Conservation (phyloP, 2,888 invertebrate genomes). For the Seladonia tumulorum region DNA sequence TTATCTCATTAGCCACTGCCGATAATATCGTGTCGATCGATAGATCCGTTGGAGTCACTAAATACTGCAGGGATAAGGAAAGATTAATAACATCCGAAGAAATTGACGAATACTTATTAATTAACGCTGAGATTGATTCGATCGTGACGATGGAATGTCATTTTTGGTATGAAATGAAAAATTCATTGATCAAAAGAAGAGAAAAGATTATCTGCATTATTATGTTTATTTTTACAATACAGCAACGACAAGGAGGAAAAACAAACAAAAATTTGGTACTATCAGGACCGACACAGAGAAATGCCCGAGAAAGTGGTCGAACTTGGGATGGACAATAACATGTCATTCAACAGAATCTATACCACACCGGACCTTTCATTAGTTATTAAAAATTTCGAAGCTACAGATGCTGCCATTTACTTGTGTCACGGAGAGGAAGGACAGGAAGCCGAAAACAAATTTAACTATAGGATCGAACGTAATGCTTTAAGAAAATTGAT, state of each 20-base stretch:
- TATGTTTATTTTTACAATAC: background rate
- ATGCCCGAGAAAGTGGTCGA: slow-evolving; percentile 82
- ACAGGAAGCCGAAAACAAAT: slow-evolving; percentile 83
- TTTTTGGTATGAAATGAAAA: slow-evolving; percentile 83
- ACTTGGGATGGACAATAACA: slow-evolving; percentile 85
- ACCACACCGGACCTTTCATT: slow-evolving; percentile 84
- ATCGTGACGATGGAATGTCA: slow-evolving; percentile 85
- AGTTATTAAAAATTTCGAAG: slow-evolving; percentile 83
- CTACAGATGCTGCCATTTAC: slow-evolving; percentile 85
- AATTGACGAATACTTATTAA: slow-evolving; percentile 84
- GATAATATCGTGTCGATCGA: slow-evolving; percentile 47
- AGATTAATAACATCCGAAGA: slow-evolving; percentile 83
- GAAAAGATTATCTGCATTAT: background rate
- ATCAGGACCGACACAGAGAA: slow-evolving; percentile 81
- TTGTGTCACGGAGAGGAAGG: slow-evolving; percentile 84
- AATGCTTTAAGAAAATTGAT: slow-evolving; percentile 51
- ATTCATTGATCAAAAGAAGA: background rate
- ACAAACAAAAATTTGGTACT: slow-evolving; percentile 85
- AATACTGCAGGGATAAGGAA: slow-evolving; percentile 84
- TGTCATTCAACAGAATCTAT: slow-evolving; percentile 83
- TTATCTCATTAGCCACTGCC: slow-evolving; percentile 13
- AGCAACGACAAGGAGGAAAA: slow-evolving; percentile 82
- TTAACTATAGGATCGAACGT: slow-evolving; percentile 85
- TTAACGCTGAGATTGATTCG: slow-evolving; percentile 83
- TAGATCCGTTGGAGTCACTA: slow-evolving; percentile 69